These are phyloP conservation scores for Holothuria glaberrima DNA, from an alignment of 35 echinoderm and acorn worm species.

Conservation along the genomic window DNA sequence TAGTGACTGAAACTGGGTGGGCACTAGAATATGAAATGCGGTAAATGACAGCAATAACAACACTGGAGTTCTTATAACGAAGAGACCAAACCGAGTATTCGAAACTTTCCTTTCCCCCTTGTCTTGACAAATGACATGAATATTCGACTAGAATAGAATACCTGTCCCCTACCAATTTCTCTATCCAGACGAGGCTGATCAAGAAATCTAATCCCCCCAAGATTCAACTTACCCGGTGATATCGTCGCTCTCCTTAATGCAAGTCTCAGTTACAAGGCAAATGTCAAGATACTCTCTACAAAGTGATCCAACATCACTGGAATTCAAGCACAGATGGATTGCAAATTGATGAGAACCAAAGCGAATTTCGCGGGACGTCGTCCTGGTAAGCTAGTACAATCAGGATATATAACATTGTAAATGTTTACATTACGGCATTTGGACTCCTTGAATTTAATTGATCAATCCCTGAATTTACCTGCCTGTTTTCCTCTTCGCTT, in stretches of 20 bases:
- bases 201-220: conserved; percentile 11
- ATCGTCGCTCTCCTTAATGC: neutral
- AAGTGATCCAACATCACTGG: neutral
- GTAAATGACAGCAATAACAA: conserved; percentile 22
- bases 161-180: conserved; percentile 25
- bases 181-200: neutral
- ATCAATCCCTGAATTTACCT: too few species aligned
- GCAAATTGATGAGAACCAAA: neutral
- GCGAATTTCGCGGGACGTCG: neutral
- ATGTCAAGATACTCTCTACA: neutral
- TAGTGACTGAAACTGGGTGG: too few species aligned
- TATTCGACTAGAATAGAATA: conserved; percentile 22
- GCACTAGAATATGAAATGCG: neutral
- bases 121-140: neutral
- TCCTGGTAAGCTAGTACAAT: too few species aligned
- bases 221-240: neutral
- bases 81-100: conserved; percentile 36
- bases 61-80: conserved; percentile 1
- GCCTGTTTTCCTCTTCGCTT: too few species aligned
- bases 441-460: too few species aligned
- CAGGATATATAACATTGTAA: too few species aligned
- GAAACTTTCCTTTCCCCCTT: conserved; percentile 41
- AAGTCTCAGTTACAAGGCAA: conserved; percentile 10
- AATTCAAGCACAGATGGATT: neutral
- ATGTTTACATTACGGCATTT: too few species aligned